A percentile compares a stretch with the other conserved stretches of the same genome.
Conservation (phyloP, 2,888 invertebrate species). For the Lobophora halterata region DNA sequence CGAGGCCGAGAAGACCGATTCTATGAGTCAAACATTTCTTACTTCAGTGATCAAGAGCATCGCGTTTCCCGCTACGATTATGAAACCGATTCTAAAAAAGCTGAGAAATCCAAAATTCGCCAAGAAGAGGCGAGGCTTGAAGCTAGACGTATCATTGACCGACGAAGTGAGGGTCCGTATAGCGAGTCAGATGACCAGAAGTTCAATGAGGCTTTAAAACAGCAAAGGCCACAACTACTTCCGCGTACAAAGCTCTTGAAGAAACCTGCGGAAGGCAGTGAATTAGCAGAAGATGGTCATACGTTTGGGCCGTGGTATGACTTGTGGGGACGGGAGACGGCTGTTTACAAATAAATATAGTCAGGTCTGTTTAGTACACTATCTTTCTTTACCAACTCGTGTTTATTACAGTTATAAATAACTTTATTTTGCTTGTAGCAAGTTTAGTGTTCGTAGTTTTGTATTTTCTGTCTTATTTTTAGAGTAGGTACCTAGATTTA, state of each 20-base stretch:
- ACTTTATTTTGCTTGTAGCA: constrained; percentile 1
- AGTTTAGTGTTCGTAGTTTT: constrained; percentile 13
- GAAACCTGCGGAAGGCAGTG: constrained; percentile 70
- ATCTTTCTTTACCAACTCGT: constrained; percentile 17
- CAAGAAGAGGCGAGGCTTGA: constrained; percentile 74
- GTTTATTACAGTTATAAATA: constrained; percentile 18
- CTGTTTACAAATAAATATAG: constrained; percentile 77
- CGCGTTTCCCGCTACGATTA: constrained; percentile 69
- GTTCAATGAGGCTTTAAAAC: constrained; percentile 74
- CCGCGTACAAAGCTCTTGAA: constrained; percentile 87
- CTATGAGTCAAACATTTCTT: constrained; percentile 72
- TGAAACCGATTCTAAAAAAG: constrained; percentile 78
- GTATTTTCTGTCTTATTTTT: constrained; percentile 1
- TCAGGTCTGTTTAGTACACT: constrained; percentile 47
- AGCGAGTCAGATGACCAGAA: constrained; percentile 80
- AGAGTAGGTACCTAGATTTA: not conserved
- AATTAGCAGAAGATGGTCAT: constrained; percentile 82
- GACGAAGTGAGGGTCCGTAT: constrained; percentile 68
- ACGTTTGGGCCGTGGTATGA: constrained; percentile 95
- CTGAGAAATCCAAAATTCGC: constrained; percentile 73
- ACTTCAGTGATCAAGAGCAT: constrained; percentile 70
- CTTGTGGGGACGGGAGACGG: constrained; percentile 89
- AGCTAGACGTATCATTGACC: constrained; percentile 63
- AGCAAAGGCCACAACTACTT: constrained; percentile 80
- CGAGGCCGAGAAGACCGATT: constrained; percentile 64